These are phyloP conservation scores for Drosophila tsacasi DNA, from an alignment of 1,140 invertebrate species.

Conservation along the genomic window DNA sequence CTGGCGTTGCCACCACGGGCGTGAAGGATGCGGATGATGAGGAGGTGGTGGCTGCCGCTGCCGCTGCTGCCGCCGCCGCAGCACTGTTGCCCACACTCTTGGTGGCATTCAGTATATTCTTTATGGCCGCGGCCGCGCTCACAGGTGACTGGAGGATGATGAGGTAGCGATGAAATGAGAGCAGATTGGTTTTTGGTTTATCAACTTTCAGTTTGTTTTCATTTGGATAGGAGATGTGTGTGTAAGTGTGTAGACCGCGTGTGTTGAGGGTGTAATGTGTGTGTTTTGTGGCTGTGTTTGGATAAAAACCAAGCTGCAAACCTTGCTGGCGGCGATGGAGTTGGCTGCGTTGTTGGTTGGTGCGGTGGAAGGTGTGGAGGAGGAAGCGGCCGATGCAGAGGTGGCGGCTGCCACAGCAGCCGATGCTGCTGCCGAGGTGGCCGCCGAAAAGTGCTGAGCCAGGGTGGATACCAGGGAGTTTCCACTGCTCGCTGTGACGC, in stretches of 20 bases:
- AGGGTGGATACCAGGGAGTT: slow-evolving; percentile 74
- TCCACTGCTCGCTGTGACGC: slow-evolving; percentile 15
- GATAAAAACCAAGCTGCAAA: slow-evolving; percentile 61
- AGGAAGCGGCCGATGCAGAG: slow-evolving; percentile 29
- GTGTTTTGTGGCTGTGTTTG: slow-evolving; percentile 7
- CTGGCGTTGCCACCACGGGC: slow-evolving; percentile 11
- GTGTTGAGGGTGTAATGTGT: slow-evolving; percentile 16
- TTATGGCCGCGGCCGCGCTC: slow-evolving; percentile 81
- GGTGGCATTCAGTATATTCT: slow-evolving; percentile 82
- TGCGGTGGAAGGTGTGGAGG: slow-evolving; percentile 43
- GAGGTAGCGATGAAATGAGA: slow-evolving; percentile 62
- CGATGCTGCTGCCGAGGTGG: slow-evolving; percentile 53
- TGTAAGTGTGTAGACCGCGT: slow-evolving; percentile 3
- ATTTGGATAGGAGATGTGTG: slow-evolving; percentile 41
- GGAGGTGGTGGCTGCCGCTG: slow-evolving; percentile 33
- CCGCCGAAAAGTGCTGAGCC: slow-evolving; percentile 79
- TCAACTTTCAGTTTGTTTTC: slow-evolving; percentile 29
- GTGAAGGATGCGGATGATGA: slow-evolving; percentile 32
- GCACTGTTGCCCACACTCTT: slow-evolving; percentile 77
- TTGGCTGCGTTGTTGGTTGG: slow-evolving; percentile 48
- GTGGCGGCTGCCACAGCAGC: slow-evolving; percentile 51
- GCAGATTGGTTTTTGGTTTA: slow-evolving; percentile 45
- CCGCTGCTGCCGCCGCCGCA: slow-evolving; percentile 42
- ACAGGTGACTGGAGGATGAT: slow-evolving; percentile 74
- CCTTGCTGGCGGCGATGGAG: slow-evolving; percentile 71